A percentile compares a stretch with the other conserved stretches of the same genome.
phyloP scores from a whole-genome alignment of 2,797 vertebrate species.

The Darevskia nairensis region DNA sequence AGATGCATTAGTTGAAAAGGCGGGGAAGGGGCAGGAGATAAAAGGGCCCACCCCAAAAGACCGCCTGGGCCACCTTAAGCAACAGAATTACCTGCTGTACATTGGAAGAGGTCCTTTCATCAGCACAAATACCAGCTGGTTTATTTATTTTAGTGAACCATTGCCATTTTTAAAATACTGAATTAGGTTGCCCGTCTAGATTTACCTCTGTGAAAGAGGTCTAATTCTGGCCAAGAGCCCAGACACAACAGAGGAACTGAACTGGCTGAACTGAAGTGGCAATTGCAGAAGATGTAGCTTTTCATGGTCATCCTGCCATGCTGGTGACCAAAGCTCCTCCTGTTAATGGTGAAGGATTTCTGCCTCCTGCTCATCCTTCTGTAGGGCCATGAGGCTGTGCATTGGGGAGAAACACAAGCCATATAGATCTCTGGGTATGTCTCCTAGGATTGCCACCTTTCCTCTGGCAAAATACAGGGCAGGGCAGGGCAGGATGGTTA shows the following conservation, averaged over 20 bases:
- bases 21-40: too few relatives aligned
- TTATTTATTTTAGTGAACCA: background rate
- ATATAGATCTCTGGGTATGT: background rate
- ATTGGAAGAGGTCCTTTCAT: background rate
- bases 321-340: background rate
- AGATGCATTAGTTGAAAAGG: too few relatives aligned
- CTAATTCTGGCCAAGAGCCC: background rate
- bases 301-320: background rate
- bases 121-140: background rate
- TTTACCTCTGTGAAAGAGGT: background rate
- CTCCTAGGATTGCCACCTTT: background rate
- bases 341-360: background rate
- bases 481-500: too few relatives aligned
- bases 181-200: too few relatives aligned
- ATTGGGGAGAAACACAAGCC: background rate
- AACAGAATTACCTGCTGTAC: background rate
- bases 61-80: background rate
- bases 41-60: too few relatives aligned
- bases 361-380: background rate
- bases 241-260: background rate
- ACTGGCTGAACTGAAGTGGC: background rate
- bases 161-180: background rate
- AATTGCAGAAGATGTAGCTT: too few relatives aligned
- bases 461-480: too few relatives aligned
- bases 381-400: too few relatives aligned